A percentile compares a stretch with the other conserved stretches of the same genome.
These are phyloP conservation scores for Hemitrygon akajei DNA, from an alignment of 2,797 vertebrate species.

Conservation along the genomic window DNA sequence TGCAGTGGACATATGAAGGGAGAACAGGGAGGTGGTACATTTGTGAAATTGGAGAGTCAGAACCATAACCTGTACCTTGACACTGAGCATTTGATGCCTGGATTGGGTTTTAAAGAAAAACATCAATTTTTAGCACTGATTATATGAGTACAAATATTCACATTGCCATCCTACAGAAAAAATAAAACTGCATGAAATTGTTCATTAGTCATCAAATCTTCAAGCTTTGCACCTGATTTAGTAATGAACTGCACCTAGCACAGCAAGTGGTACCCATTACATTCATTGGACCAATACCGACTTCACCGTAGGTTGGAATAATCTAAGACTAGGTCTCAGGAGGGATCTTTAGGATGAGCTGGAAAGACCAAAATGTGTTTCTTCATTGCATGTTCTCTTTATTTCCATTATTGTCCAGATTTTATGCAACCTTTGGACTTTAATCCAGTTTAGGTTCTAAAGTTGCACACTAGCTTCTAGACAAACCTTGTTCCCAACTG, in stretches of 20 bases:
- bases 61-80: not conserved
- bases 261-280: not conserved
- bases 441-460: not conserved
- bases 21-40: not conserved
- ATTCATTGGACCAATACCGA: not conserved
- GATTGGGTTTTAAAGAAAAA: constrained; percentile 3
- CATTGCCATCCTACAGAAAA: not conserved
- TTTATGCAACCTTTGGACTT: not conserved
- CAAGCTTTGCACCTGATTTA: not conserved
- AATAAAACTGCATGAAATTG: not conserved
- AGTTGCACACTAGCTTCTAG: not conserved
- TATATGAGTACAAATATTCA: not conserved
- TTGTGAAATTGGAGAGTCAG: not conserved
- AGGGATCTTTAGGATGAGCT: not conserved
- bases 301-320: not conserved
- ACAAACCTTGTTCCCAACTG: not conserved
- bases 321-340: not conserved
- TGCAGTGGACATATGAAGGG: not conserved
- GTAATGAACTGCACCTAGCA: not conserved
- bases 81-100: not conserved
- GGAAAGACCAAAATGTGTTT: not conserved
- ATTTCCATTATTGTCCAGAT: not conserved
- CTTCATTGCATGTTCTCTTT: not conserved
- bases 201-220: not conserved
- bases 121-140: not conserved